Evolutionary conservation across 2,888 invertebrate species (phyloP).

Genomic region (Drosophila birchii): DNA sequence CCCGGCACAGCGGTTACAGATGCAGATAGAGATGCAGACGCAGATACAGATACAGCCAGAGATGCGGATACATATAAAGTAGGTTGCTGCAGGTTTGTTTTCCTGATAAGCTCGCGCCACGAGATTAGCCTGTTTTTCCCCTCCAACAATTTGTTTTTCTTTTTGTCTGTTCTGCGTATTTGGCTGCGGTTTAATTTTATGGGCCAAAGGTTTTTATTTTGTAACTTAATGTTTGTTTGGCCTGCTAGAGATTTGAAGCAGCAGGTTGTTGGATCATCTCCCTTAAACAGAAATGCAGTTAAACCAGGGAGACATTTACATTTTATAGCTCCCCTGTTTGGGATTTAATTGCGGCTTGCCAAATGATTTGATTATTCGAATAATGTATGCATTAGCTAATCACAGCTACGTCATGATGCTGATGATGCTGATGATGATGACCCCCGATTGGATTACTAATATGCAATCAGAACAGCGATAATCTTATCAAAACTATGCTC

Average conservation of each 20-base stretch:
- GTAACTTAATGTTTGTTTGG: slow-evolving; percentile 77
- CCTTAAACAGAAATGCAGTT: slow-evolving; percentile 54
- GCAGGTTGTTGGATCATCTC: slow-evolving; percentile 61
- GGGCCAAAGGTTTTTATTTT: slow-evolving; percentile 78
- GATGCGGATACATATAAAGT: slow-evolving; percentile 64
- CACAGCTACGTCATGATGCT: not conserved
- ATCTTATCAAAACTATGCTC: slow-evolving; percentile 33
- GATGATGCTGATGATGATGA: not conserved
- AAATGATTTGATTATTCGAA: slow-evolving; percentile 8
- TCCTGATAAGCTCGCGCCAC: slow-evolving; percentile 56
- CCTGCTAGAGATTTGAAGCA: slow-evolving; percentile 58
- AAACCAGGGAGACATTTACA: slow-evolving; percentile 52
- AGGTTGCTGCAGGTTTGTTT: slow-evolving; percentile 59
- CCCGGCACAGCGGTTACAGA: slow-evolving; percentile 45
- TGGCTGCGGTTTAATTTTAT: slow-evolving; percentile 73
- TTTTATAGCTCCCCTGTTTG: slow-evolving; percentile 53
- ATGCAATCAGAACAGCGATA: slow-evolving; percentile 21
- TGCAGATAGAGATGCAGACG: slow-evolving; percentile 37
- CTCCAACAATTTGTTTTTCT: slow-evolving; percentile 26
- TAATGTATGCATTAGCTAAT: slow-evolving; percentile 5
- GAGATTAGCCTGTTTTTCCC: slow-evolving; percentile 69
- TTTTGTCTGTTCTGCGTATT: slow-evolving; percentile 56
- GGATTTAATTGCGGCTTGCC: slow-evolving; percentile 41
- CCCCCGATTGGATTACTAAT: slow-evolving; percentile 17
- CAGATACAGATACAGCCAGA: slow-evolving; percentile 50